Conservation (phyloP, 2,113 vertebrate species). For the Dicentrarchus labrax region DNA sequence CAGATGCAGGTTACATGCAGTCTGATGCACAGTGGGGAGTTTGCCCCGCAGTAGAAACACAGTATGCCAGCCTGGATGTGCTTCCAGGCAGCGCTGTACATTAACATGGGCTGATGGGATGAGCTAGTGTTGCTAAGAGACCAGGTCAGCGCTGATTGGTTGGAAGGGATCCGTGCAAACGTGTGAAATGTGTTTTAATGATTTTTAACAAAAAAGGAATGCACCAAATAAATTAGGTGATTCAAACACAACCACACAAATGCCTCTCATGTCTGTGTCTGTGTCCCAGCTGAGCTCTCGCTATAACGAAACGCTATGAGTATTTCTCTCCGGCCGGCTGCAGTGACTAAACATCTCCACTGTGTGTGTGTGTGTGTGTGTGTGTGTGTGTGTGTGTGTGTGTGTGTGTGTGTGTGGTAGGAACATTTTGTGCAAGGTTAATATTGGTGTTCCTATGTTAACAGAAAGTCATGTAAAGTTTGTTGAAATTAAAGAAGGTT, state of each 20-base stretch:
- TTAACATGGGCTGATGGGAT: neutral
- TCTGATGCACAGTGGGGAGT: neutral
- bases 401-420: neutral
- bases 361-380: neutral
- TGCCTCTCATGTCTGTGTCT: neutral
- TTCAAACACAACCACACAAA: neutral
- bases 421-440: neutral
- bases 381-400: neutral
- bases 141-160: conserved; percentile 22
- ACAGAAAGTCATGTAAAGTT: neutral
- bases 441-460: neutral
- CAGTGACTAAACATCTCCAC: neutral
- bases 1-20: neutral
- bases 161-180: neutral
- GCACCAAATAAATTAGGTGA: neutral
- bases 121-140: conserved; percentile 52
- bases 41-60: neutral
- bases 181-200: neutral
- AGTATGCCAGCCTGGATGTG: neutral
- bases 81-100: neutral
- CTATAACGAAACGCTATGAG: neutral
- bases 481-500: neutral
- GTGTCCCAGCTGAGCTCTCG: neutral
- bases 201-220: neutral
- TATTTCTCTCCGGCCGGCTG: neutral